These are phyloP conservation scores for Pachycephus smyrnensis DNA, from an alignment of 2,888 invertebrate genomes.

Conservation along the genomic window DNA sequence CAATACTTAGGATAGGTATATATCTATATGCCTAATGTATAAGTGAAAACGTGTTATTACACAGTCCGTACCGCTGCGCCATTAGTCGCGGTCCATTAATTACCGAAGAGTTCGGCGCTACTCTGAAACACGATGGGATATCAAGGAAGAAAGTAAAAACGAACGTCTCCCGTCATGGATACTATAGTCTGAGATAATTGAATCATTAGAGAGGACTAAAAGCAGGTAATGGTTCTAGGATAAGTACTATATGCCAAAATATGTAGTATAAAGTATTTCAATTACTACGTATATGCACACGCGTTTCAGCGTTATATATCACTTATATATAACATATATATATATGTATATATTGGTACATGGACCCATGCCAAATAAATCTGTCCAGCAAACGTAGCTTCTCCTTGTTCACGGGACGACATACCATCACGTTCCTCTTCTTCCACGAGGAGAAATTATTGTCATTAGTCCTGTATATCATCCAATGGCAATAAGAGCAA, in stretches of 20 bases:
- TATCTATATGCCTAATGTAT: slow-evolving; percentile 36
- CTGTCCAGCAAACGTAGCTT: not conserved
- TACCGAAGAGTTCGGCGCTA: slow-evolving; percentile 17
- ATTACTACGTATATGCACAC: not conserved
- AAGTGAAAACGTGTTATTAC: slow-evolving; percentile 50
- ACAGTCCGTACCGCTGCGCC: slow-evolving; percentile 35
- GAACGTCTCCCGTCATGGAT: not conserved
- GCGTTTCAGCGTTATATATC: not conserved
- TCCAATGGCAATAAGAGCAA: not conserved
- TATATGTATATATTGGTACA: not conserved
- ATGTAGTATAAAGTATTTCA: not conserved
- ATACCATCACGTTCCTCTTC: slow-evolving; percentile 33
- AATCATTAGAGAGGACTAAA: not conserved
- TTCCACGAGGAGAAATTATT: slow-evolving; percentile 31
- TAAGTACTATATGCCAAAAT: not conserved
- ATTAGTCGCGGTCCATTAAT: slow-evolving; percentile 49
- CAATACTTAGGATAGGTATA: slow-evolving; percentile 34
- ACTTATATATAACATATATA: not conserved
- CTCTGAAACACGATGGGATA: slow-evolving; percentile 5
- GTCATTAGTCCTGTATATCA: slow-evolving; percentile 30
- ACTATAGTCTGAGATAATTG: not conserved
- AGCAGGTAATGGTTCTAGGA: not conserved
- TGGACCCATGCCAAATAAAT: not conserved
- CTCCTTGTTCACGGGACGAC: slow-evolving; percentile 17
- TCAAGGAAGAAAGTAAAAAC: slow-evolving; percentile 5